These are phyloP conservation scores for Nephrotoma guestfalica DNA, from an alignment of 2,888 invertebrate species.

Conservation along the genomic window DNA sequence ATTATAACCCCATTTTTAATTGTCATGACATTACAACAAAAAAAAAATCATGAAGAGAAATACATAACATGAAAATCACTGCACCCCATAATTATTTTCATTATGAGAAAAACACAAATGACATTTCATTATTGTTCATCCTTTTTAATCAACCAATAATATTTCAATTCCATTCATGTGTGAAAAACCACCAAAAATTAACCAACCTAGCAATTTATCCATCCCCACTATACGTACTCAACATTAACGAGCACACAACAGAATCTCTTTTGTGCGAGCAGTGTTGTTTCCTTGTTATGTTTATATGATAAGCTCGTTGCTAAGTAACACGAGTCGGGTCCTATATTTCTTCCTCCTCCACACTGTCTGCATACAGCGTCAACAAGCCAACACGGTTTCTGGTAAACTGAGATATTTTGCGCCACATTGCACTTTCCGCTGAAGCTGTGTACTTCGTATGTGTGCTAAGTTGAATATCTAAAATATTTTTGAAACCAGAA, in stretches of 20 bases:
- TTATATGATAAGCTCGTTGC: neutral
- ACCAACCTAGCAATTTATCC: neutral
- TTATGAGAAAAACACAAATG: neutral
- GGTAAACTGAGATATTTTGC: neutral
- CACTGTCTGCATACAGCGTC: neutral
- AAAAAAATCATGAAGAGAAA: neutral
- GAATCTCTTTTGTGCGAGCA: too few species aligned
- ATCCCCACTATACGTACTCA: neutral
- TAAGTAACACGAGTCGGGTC: neutral
- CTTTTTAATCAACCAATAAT: neutral
- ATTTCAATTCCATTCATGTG: neutral
- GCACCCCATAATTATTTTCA: neutral
- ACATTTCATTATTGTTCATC: neutral
- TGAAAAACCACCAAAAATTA: neutral
- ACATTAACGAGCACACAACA: neutral
- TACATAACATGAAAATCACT: neutral
- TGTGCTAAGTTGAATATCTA: neutral
- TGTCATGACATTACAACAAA: neutral
- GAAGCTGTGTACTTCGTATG: neutral
- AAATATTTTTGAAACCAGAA: neutral
- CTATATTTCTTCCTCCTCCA: neutral
- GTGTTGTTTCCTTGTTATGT: neutral
- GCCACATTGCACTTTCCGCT: neutral
- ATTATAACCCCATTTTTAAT: neutral
- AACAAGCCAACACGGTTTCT: neutral